phyloP scores from a whole-genome alignment of 2,888 invertebrate species.

The Blastobasis adustella region DNA sequence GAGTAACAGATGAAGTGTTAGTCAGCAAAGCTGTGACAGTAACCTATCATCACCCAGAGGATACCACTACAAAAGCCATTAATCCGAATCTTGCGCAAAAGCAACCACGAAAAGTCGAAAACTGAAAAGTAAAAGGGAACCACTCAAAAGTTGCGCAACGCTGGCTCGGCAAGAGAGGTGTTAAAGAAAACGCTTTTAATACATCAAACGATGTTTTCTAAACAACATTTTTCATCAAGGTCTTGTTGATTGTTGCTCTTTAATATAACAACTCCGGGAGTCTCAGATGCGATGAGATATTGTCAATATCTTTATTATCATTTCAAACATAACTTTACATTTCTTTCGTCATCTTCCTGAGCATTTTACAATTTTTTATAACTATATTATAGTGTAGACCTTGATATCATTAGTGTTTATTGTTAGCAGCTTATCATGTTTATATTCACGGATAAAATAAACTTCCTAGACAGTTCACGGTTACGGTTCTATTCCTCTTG shows the following conservation, averaged over 20 bases:
- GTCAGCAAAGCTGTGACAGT: too few relatives aligned
- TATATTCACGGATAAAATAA: slow-evolving; percentile 15
- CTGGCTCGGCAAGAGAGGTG: slow-evolving; percentile 24
- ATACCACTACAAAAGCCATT: too few relatives aligned
- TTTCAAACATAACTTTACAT: too few relatives aligned
- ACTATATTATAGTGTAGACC: too few relatives aligned
- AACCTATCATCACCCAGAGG: too few relatives aligned
- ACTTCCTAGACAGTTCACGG: slow-evolving; percentile 50
- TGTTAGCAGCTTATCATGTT: background rate
- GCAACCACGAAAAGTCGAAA: too few relatives aligned
- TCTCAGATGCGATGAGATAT: too few relatives aligned
- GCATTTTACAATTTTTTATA: too few relatives aligned
- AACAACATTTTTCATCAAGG: slow-evolving; percentile 25
- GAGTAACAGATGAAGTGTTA: too few relatives aligned
- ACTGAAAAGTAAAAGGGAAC: slow-evolving; percentile 7
- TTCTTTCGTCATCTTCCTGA: too few relatives aligned
- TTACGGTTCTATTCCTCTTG: slow-evolving; percentile 7
- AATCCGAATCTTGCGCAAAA: too few relatives aligned
- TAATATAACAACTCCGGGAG: slow-evolving; percentile 14
- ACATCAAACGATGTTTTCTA: slow-evolving; percentile 40
- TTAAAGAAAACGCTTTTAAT: slow-evolving; percentile 47
- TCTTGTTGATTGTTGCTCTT: slow-evolving; percentile 23
- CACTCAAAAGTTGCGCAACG: slow-evolving; percentile 40
- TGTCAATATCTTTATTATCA: too few relatives aligned
- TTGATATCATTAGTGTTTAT: background rate